Conservation (phyloP, 92 coral and sea anemone species). For the Micromussa lordhowensis region DNA sequence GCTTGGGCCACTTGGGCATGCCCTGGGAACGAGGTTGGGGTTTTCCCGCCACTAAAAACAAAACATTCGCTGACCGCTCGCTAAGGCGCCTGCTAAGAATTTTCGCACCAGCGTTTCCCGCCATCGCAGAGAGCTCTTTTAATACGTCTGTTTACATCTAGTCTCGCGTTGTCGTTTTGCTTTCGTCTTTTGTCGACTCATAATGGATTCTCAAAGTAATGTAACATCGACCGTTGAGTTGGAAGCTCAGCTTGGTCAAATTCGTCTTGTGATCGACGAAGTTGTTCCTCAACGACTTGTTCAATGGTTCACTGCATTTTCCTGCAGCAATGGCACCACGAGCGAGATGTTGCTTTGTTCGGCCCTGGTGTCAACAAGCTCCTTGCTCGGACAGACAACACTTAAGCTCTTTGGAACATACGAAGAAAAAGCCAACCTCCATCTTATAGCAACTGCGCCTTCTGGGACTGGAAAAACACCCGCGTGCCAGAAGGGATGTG, state of each 20-base stretch:
- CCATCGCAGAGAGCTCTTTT: background rate
- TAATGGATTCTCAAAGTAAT: conserved; percentile 26
- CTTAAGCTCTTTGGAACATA: conserved; percentile 19
- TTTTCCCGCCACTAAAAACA: no score
- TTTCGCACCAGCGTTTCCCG: background rate
- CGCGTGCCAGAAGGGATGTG: conserved; percentile 50
- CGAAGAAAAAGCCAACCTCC: conserved; percentile 23
- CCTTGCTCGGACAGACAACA: conserved; percentile 15
- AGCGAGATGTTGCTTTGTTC: conserved; percentile 38
- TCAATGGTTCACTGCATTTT: conserved; percentile 33
- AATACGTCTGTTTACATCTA: background rate
- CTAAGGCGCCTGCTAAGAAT: background rate
- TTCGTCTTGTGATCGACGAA: conserved; percentile 22
- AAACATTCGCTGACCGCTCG: no score
- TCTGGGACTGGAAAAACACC: conserved; percentile 32
- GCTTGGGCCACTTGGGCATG: no score
- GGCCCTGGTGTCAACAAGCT: conserved; percentile 22
- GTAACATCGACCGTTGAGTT: conserved; percentile 23
- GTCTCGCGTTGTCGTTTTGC: background rate
- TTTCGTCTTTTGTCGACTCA: background rate
- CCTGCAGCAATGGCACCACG: conserved; percentile 50
- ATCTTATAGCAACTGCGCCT: conserved; percentile 20
- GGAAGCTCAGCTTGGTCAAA: conserved; percentile 40
- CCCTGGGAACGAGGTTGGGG: no score
- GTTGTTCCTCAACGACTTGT: conserved; percentile 41